Evolutionary conservation across 2,888 invertebrate species (phyloP), one percentile per base, ranked within the genome.

Genomic region (Athalia cordata): DNA sequence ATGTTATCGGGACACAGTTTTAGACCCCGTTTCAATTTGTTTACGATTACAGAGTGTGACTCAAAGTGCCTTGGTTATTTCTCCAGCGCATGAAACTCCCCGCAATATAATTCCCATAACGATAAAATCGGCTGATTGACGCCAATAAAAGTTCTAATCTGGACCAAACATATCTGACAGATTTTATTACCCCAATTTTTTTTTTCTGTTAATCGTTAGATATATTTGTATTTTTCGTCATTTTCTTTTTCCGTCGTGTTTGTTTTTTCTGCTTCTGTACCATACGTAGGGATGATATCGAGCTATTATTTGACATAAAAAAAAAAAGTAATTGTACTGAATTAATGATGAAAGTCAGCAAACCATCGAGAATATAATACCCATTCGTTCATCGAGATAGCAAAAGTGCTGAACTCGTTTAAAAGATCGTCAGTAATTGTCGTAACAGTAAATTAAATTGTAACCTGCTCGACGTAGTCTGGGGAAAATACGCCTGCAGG

Each of bases 401-500:
- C 13, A 72, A 72, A 72, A 72, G 47, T 57, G 72, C 72, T 72
- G 72, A 72, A 72, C 72, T 72, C 72, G 52, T 72, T 72, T 72
- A 72, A 72, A 72, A 72, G 72, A 72, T 72, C 72, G 72, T 57
- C 59, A 72, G 72, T 72, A 72, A 72, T 72, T 72, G 72, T 72
- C 72, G 72, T 72, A 72, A 72, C 72, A 72, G 72, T 72, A 72
- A 72, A 72, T 72, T 72, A 72, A 72, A 72, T 72, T 72, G 59
- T 72, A 59, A 72, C 57, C 57, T 57, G 52, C 45, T 47, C 59
- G n/a, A 55, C 55, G 72, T 72, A 72, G 72, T 47, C 59, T 47
- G 59, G 72, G 57, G 72, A 72, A 72, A 72, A 57, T 72, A 72
- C 72, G 72, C 72, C 59, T n/a, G n/a, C n/a, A 13, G 72, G 72